Conservation (phyloP, 1,140 invertebrate genomes). For the Pogonus chalceus region DNA sequence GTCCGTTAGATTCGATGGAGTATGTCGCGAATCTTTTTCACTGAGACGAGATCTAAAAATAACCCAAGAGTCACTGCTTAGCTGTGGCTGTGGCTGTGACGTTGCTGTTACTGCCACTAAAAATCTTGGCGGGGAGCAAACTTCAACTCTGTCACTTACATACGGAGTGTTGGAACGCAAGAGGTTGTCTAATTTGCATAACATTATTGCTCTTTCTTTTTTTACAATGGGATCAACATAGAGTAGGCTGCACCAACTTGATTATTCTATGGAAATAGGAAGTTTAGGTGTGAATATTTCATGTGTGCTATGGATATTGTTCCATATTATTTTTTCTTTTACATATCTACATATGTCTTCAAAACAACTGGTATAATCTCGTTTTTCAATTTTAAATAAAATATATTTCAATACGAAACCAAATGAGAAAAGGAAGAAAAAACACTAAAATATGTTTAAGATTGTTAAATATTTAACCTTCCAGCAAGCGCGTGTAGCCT, state of each 20-base stretch:
- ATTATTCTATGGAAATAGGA: slow-evolving; percentile 5
- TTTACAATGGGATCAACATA: slow-evolving; percentile 4
- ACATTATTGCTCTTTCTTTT: slow-evolving; percentile 6
- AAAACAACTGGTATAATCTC: too few relatives aligned
- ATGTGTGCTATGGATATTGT: too few relatives aligned
- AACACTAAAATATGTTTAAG: too few relatives aligned
- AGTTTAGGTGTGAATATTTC: too few relatives aligned
- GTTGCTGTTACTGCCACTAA: neutral
- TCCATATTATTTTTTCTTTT: too few relatives aligned
- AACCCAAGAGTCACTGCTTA: neutral
- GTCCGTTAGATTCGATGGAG: too few relatives aligned
- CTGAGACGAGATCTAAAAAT: slow-evolving; percentile 6
- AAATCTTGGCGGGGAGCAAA: neutral
- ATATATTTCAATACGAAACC: too few relatives aligned
- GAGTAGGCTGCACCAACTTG: neutral
- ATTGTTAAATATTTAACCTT: too few relatives aligned
- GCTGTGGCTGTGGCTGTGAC: neutral
- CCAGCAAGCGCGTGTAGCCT: too few relatives aligned
- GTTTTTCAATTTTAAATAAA: too few relatives aligned
- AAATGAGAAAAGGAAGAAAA: too few relatives aligned
- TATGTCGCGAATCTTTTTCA: slow-evolving; percentile 3
- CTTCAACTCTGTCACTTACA: neutral
- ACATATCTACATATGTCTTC: too few relatives aligned
- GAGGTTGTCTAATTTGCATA: neutral
- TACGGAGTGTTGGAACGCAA: neutral